Evolutionary conservation across 2,113 vertebrate species (phyloP).

Genomic region (Chionomys nivalis): DNA sequence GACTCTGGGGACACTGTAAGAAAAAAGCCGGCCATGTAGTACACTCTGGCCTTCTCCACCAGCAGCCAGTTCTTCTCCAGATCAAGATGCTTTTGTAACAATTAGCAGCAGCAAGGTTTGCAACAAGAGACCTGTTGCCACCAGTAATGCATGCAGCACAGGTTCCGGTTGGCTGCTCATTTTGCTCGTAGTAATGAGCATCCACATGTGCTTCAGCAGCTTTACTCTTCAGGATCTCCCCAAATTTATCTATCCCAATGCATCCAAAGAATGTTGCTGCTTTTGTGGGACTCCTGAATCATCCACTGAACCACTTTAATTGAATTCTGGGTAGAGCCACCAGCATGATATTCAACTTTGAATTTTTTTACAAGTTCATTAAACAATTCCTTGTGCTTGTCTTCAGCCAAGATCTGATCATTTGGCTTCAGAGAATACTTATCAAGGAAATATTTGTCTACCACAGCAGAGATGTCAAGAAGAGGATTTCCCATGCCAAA

Average conservation of each 20-base stretch:
- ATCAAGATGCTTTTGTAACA: too few relatives aligned
- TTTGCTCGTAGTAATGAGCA: constrained; percentile 96
- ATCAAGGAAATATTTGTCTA: too few relatives aligned
- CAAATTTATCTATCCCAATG: constrained; percentile 97
- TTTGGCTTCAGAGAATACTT: too few relatives aligned
- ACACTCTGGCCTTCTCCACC: too few relatives aligned
- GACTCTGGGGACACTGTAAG: constrained; percentile 97
- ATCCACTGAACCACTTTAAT: constrained; percentile 99
- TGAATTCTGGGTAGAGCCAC: constrained; percentile 98
- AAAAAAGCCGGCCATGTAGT: too few relatives aligned
- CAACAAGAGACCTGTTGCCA: constrained; percentile 97
- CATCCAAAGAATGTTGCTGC: constrained; percentile 98
- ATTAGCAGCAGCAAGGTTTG: too few relatives aligned
- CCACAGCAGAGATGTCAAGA: too few relatives aligned
- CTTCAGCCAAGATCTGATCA: too few relatives aligned
- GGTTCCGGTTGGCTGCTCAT: constrained; percentile 94
- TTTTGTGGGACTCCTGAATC: constrained; percentile 95
- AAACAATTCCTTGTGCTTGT: too few relatives aligned
- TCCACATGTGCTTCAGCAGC: constrained; percentile 94
- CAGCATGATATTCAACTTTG: constrained; percentile 98
- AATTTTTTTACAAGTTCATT: constrained; percentile 96
- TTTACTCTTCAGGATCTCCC: constrained; percentile 96
- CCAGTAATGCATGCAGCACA: constrained; percentile 98
- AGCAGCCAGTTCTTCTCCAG: too few relatives aligned
- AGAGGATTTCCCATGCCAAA: too few relatives aligned